Evolutionary conservation across 2,888 invertebrate genomes (phyloP).

Genomic region (Drosophila picticornis): DNA sequence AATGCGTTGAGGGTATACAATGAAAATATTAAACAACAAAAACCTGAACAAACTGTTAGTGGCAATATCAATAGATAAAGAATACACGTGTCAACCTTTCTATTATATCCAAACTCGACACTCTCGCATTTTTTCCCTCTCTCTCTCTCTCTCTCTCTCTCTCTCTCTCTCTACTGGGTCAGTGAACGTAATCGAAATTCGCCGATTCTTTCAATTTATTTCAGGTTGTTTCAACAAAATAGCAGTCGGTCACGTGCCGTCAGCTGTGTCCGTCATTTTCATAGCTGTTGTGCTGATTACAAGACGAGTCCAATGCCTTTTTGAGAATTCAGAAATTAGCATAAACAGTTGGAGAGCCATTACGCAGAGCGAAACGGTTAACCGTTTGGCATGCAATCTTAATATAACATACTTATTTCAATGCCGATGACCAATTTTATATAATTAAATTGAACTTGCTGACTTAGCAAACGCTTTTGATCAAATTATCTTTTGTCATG

Average conservation of each 20-base stretch:
- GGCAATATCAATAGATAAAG: no score
- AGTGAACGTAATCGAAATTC: constrained; percentile 29
- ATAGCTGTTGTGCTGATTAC: constrained; percentile 36
- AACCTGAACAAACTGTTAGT: constrained; percentile 52
- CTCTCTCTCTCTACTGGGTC: constrained; percentile 20
- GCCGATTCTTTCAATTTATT: constrained; percentile 14
- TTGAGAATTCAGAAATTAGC: constrained; percentile 39
- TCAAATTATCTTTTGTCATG: constrained; percentile 12
- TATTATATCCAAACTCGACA: not conserved
- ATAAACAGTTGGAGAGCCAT: constrained; percentile 13
- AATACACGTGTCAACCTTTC: constrained; percentile 5
- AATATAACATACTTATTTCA: not conserved
- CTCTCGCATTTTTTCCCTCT: not conserved
- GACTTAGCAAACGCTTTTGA: constrained; percentile 2
- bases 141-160: not conserved
- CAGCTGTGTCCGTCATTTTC: constrained; percentile 17
- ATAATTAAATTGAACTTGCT: constrained; percentile 41
- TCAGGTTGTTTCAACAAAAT: constrained; percentile 14
- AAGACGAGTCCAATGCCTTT: constrained; percentile 45
- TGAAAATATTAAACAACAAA: not conserved
- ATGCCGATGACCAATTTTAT: constrained; percentile 1
- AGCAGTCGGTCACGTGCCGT: constrained; percentile 44
- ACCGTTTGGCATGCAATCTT: constrained; percentile 7
- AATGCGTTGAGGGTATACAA: not conserved
- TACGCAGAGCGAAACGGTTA: constrained; percentile 19